Percentiles rank a stretch among this genome's conserved stretches.
phyloP scores from a whole-genome alignment of 2,113 vertebrate species.

The Corythornis cristatus region DNA sequence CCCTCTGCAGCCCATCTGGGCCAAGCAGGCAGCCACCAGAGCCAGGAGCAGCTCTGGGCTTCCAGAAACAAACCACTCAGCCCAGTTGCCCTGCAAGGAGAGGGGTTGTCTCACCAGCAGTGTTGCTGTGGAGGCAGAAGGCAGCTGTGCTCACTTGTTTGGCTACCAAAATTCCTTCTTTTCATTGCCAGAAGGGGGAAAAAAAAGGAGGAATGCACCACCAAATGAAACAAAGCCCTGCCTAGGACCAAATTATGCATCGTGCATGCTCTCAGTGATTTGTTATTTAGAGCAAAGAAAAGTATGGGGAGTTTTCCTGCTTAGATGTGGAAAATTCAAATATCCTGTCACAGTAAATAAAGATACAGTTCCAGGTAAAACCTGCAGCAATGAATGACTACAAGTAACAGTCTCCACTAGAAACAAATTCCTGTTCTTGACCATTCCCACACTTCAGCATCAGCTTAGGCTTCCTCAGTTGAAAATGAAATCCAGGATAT shows the following conservation, averaged over 20 bases:
- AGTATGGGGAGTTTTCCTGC: background rate
- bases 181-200: background rate
- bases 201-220: background rate
- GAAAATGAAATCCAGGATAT: background rate
- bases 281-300: background rate
- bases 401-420: background rate
- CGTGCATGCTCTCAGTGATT: background rate
- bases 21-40: background rate
- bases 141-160: background rate
- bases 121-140: background rate
- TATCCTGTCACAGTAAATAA: background rate
- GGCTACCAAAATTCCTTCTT: background rate
- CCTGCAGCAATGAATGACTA: background rate
- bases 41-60: background rate
- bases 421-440: background rate
- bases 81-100: background rate
- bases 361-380: background rate
- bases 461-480: background rate
- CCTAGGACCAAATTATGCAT: background rate
- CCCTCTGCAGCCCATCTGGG: background rate
- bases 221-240: background rate
- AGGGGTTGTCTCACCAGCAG: background rate
- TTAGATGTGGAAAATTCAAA: conserved; percentile 2
- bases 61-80: background rate
- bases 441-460: background rate